Evolutionary conservation across 2,888 invertebrate species (phyloP), one percentile per base, ranked within the genome.

Genomic region (Andrena bicolor): DNA sequence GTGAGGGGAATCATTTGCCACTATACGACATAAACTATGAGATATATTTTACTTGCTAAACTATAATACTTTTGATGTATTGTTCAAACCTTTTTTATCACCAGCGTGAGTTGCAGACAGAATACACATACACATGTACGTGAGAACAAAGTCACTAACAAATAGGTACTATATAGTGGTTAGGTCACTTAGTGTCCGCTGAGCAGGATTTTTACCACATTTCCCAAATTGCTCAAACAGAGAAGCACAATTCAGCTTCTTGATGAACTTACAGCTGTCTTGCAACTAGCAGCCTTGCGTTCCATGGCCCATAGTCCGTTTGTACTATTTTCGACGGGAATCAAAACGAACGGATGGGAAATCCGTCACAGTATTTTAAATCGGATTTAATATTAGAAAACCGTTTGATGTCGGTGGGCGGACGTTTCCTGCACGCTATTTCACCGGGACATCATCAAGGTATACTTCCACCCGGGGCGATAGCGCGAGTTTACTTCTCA

Each of bases 401-500:
- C 5, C 63, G 63, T 79, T 78, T 70, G 79, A 56, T 30, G 80
- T 63, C 23, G 26, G 61, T 77, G 53, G 32, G 23, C 48, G 48
- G 35, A 53, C 69, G 60, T 72, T 68, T 73, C 61, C 69, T 58
- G 80, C 49, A 41, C 66, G 23, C 10, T 80, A 69, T 76, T 72
- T 82, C 82, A 76, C 49, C 53, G 20, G 41, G 68, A 77, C 73
- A 65, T 69, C 72, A 72, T 73, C 82, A 70, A 76, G 63, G 69
- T 77, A 72, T 82, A 77, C 41, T 82, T 82, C 58, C 56, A 30
- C 28, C 49, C 4, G 13, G 23, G 56, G 56, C 64, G 56, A 82
- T 76, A 66, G 73, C 53, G 56, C 69, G 66, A 71, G 71, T 83
- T 82, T 78, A 78, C 78, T 73, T 77, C 77, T 73, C 78, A 53